A percentile compares a stretch with the other conserved stretches of the same genome.
Conservation (phyloP, 2,797 vertebrate genomes). For the Crocodylus rhombifer region DNA sequence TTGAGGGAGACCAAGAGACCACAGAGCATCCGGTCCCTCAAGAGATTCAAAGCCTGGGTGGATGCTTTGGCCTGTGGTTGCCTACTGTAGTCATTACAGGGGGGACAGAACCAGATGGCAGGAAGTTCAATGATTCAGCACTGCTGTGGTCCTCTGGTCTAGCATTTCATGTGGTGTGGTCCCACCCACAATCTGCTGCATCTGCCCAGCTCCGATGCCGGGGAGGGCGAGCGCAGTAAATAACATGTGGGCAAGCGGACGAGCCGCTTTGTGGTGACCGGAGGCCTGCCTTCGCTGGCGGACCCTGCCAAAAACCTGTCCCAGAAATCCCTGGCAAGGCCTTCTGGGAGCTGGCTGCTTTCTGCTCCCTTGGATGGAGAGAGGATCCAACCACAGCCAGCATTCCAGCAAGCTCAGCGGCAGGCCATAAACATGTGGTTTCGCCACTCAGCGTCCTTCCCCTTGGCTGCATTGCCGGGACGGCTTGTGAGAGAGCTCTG, state of each 20-base stretch:
- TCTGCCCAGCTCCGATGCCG: not conserved
- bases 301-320: conserved; percentile 42
- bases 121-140: not conserved
- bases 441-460: conserved; percentile 57
- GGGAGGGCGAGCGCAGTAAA: not conserved
- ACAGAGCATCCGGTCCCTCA: not conserved
- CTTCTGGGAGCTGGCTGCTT: conserved; percentile 27
- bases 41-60: not conserved
- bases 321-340: conserved; percentile 4
- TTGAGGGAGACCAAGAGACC: not conserved
- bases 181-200: not conserved
- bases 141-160: not conserved
- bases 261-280: not conserved
- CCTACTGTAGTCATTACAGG: not conserved
- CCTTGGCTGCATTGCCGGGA: not conserved
- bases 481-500: not conserved
- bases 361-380: not conserved
- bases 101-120: not conserved
- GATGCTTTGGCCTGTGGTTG: rapidly evolving
- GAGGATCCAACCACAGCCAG: conserved; percentile 19
- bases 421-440: conserved; percentile 48
- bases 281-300: not conserved
- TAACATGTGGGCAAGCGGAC: not conserved
- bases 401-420: conserved; percentile 29
- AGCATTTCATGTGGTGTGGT: not conserved